Evolutionary conservation across 2,888 invertebrate species (phyloP), one percentile per base, ranked within the genome.

Genomic region (Cantharis nigra): DNA sequence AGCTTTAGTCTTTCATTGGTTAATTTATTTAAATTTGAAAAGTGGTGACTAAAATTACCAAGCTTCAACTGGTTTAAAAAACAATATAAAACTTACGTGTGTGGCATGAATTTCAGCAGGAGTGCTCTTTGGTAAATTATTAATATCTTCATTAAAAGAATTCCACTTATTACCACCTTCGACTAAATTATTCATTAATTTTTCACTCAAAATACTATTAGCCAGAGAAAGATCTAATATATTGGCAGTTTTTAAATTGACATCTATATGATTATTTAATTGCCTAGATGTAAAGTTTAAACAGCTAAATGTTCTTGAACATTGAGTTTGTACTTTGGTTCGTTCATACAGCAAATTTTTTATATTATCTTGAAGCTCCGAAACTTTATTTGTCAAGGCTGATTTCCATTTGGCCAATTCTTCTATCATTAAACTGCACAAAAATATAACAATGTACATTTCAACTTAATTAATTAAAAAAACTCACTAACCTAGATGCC

Each of bases 321-420:
- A 89, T 85, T 92, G 91, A 71, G 92, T 92, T 73, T 94, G 89
- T 11, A 93, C 89, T 86, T 91, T 89, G 80, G 91, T 91, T 72
- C 92, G 90, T 85, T 96, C 96, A 81, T 94, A 93, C 28, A 96
- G 87, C 74, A 96, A 85, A 80, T 91, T 90, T 86, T 93, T 93
- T 79, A 95, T 89, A 49, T 92, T 91, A 86, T 93, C 92, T 86
- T 95, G 93, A 74, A 94, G 89, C 81, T 93, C 93, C 30, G 92
- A 91, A 71, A 93, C 91, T 86, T 94, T 91, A 81, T 94, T 93
- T 14, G 92, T 92, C 23, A 97, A 89, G 74, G 93, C 91, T 70
- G 95, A 95, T 87, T 97, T 97, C 92, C 96, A 96, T 82, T 93
- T 91, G 0, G 97, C 97, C 81, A 97, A 88, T 89, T 98, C 97